phyloP scores from a whole-genome alignment of 2,797 vertebrate genomes.

The Geotrypetes seraphini region DNA sequence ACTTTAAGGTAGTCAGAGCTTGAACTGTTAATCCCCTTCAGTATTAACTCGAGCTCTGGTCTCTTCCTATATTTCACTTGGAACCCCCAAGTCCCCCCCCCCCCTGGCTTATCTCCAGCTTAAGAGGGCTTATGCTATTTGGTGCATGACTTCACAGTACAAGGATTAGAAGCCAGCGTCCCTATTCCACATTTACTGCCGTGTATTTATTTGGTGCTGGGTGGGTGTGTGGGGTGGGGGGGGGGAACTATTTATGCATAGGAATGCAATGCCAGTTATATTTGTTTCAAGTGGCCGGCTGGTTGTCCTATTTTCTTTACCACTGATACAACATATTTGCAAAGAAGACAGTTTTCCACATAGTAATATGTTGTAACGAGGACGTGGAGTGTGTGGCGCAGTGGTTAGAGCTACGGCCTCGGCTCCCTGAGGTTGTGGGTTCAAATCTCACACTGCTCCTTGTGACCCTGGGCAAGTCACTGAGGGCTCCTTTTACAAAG shows the following conservation, averaged over 20 bases:
- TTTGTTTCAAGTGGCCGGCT: slow-evolving; percentile 31
- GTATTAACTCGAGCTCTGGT: slow-evolving; percentile 39
- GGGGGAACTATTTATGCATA: slow-evolving; percentile 28
- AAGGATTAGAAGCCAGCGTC: slow-evolving; percentile 51
- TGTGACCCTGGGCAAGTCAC: too few relatives aligned
- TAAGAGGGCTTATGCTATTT: slow-evolving; percentile 58
- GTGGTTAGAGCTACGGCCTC: too few relatives aligned
- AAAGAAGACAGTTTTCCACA: slow-evolving; percentile 31
- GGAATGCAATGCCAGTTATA: slow-evolving; percentile 19
- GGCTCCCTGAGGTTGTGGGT: too few relatives aligned
- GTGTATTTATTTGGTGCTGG: slow-evolving; percentile 48
- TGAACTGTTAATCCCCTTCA: slow-evolving; percentile 51
- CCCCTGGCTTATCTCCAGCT: slow-evolving; percentile 57
- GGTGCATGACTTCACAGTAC: slow-evolving; percentile 42
- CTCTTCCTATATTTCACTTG: slow-evolving; percentile 39
- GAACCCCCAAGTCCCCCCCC: slow-evolving; percentile 40
- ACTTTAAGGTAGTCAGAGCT: slow-evolving; percentile 40
- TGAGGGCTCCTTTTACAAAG: too few relatives aligned
- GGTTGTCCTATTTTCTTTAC: slow-evolving; percentile 15
- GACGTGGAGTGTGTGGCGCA: too few relatives aligned
- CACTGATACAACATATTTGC: slow-evolving; percentile 25
- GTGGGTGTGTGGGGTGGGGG: too few relatives aligned
- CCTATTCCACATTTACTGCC: slow-evolving; percentile 40
- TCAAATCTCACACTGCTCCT: too few relatives aligned
- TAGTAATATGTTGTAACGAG: slow-evolving; percentile 9